Evolutionary conservation across 2,888 invertebrate species (phyloP).

Genomic region (Limnephilus lunatus): DNA sequence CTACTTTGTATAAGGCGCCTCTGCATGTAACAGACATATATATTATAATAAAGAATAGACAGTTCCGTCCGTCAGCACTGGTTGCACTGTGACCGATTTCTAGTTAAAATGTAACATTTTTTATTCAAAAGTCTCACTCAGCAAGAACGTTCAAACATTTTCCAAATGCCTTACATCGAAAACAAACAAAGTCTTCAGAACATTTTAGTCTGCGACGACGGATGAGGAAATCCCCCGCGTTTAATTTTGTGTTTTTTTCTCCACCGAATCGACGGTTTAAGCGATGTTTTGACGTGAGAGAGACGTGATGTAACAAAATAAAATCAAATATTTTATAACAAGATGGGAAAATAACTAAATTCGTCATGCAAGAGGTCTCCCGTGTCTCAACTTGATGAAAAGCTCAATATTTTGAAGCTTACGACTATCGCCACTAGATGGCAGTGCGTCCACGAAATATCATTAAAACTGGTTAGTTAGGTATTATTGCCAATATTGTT

Average conservation of each 20-base stretch:
- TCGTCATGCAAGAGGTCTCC: not conserved
- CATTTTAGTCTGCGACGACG: constrained; percentile 41
- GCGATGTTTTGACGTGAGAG: constrained; percentile 39
- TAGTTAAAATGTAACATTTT: constrained; percentile 51
- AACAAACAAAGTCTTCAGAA: not conserved
- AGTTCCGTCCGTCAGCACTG: constrained; percentile 34
- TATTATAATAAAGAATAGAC: constrained; percentile 25
- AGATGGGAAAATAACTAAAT: not conserved
- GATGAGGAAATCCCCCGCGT: constrained; percentile 58
- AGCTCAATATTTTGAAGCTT: not conserved
- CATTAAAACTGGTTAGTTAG: not conserved
- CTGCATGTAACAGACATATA: not conserved
- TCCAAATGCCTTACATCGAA: constrained; percentile 41
- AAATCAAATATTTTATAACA: constrained; percentile 33
- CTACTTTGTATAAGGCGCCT: too few relatives aligned
- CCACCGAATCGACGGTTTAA: constrained; percentile 3
- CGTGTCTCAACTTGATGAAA: not conserved
- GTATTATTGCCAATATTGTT: not conserved
- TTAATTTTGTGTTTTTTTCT: constrained; percentile 15
- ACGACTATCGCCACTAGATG: not conserved
- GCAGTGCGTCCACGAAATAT: not conserved
- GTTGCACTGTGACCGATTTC: constrained; percentile 50
- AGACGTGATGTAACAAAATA: constrained; percentile 33
- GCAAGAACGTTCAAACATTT: constrained; percentile 30
- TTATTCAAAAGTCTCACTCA: constrained; percentile 50